Evolutionary conservation across 2,113 vertebrate species (phyloP), one percentile per base, ranked within the genome.

Genomic region (Poecile atricapillus): DNA sequence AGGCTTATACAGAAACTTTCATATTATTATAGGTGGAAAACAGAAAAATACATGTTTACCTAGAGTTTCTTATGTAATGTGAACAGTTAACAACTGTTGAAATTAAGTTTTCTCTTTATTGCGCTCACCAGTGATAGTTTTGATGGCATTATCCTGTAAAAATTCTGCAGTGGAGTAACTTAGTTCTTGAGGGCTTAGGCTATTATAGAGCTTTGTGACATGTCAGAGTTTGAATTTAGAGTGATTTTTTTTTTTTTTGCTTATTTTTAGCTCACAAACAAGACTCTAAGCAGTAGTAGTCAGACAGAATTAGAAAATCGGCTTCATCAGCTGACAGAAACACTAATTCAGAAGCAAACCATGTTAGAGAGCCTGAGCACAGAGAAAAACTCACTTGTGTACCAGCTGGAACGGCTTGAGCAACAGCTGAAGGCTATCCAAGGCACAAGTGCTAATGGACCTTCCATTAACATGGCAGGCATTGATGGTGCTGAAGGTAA

Each of bases 301-400:
- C 99, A 99, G 93, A 97, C 97, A 0, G 99, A 99, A 96, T 97
- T 99, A 92, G 99, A 99, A 97, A 99, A 98, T 44, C 98, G 99
- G 2, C 98, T 99, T 83, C 99, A 99, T 96, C 99, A 99, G 97
- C 98, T 99, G 83, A 99, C 99, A 0, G 99, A 99, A 97, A 99
- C 99, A 4, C 98, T 99, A 91, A 99, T 99, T 98, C 99, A 99
- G 98, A 99, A 99, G 94, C 99, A 99, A 97, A 99, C 99, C n/a
- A 98, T 99, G 99, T 97, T 99, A 96, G 99, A 99, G 97, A 99
- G 98, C 75, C 98, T 99, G 89, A 99, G 99, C 96, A 99, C 99
- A 0, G 99, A 99, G 74, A 99, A 99, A 76, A 99, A 98, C 96
- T 99, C 99, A 0, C 98, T 99, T 59, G 98, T 98, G 79, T 99